Percentiles rank a stretch among this genome's conserved stretches.
phyloP scores from a whole-genome alignment of 2,797 vertebrate species.

The Valencia hispanica region DNA sequence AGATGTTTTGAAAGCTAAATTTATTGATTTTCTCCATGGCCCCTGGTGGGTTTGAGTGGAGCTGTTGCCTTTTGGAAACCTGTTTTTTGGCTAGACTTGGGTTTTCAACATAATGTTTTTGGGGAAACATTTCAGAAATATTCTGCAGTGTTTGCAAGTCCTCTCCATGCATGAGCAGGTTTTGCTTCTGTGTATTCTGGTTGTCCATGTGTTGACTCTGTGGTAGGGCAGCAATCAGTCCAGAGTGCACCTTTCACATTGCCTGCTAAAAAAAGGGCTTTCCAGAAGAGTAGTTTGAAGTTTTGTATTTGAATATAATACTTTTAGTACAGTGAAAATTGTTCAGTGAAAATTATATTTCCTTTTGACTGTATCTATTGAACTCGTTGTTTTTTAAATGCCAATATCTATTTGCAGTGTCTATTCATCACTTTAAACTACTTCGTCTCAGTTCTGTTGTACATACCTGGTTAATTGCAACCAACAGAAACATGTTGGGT shows the following conservation, averaged over 20 bases:
- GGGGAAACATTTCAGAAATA: not conserved
- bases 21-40: not conserved
- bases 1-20: not conserved
- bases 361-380: not conserved
- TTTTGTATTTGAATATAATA: not conserved
- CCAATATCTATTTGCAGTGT: not conserved
- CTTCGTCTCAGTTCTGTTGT: not conserved
- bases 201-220: not conserved
- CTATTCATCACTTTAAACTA: not conserved
- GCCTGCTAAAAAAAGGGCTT: not conserved
- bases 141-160: not conserved
- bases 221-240: not conserved
- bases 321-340: not conserved
- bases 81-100: not conserved
- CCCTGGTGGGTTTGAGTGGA: not conserved
- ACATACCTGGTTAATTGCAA: not conserved
- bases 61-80: not conserved
- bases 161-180: not conserved
- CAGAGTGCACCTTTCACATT: not conserved
- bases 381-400: not conserved
- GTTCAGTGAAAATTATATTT: not conserved
- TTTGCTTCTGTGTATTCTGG: not conserved
- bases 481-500: not conserved
- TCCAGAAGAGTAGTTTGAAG: not conserved
- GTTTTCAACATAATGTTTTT: not conserved